phyloP scores from a whole-genome alignment of 2,113 vertebrate species.

The Aptenodytes patagonicus region DNA sequence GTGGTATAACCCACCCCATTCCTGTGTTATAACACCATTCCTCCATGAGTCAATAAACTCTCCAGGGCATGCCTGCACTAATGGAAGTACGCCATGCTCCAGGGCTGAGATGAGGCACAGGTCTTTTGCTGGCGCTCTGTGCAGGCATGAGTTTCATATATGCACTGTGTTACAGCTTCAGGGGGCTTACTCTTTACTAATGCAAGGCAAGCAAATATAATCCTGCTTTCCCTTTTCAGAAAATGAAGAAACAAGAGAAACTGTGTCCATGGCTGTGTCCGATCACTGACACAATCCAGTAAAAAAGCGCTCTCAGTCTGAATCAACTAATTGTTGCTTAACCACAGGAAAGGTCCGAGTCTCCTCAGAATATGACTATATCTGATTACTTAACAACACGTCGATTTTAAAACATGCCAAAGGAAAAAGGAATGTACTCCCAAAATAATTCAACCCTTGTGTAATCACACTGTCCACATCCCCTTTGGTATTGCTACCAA shows the following conservation, averaged over 20 bases:
- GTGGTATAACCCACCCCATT: not conserved
- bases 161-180: not conserved
- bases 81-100: accelerated
- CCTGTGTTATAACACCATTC: not conserved
- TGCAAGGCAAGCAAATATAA: not conserved
- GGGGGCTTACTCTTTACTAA: not conserved
- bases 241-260: not conserved
- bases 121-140: not conserved
- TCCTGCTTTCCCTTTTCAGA: not conserved
- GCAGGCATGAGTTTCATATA: not conserved
- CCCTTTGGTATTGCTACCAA: not conserved
- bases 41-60: not conserved
- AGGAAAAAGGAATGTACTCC: not conserved
- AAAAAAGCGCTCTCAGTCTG: not conserved
- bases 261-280: not conserved
- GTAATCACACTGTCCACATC: not conserved
- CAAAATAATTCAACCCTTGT: not conserved
- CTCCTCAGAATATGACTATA: not conserved
- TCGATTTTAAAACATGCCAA: not conserved
- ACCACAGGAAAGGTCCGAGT: not conserved
- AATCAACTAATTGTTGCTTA: not conserved
- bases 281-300: not conserved
- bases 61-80: too few relatives aligned
- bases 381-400: not conserved
- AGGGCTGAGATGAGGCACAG: not conserved